phyloP scores from a whole-genome alignment of 2,888 invertebrate genomes.

The Polyploca ridens region DNA sequence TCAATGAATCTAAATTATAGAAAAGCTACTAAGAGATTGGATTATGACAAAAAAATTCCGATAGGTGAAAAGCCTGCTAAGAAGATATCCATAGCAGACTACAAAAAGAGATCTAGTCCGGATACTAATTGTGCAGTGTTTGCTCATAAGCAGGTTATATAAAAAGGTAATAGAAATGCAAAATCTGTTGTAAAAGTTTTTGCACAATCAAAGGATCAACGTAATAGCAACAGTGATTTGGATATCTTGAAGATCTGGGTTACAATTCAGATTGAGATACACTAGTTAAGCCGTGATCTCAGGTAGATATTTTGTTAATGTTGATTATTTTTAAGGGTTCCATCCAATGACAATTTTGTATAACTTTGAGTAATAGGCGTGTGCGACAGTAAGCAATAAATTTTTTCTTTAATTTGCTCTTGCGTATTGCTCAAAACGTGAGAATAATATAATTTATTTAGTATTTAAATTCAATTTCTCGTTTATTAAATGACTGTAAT shows the following conservation, averaged over 20 bases:
- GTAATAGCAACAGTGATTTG: slow-evolving; percentile 22
- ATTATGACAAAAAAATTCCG: slow-evolving; percentile 16
- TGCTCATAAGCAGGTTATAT: neutral
- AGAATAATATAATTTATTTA: neutral
- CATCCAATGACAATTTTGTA: too few relatives aligned
- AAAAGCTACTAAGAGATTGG: neutral
- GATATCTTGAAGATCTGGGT: slow-evolving; percentile 41
- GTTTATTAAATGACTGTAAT: neutral
- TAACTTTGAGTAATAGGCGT: too few relatives aligned
- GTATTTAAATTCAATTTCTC: neutral
- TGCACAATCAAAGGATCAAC: neutral
- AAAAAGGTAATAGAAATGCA: slow-evolving; percentile 6
- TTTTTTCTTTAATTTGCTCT: too few relatives aligned
- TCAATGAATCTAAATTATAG: neutral
- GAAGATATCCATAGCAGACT: slow-evolving; percentile 58
- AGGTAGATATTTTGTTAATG: neutral
- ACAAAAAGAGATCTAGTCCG: slow-evolving; percentile 43
- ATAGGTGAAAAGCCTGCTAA: slow-evolving; percentile 28
- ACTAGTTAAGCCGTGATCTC: slow-evolving; percentile 32
- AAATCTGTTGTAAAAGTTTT: neutral
- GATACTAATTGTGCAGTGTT: slow-evolving; percentile 11
- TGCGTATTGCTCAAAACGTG: too few relatives aligned
- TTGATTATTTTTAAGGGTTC: neutral
- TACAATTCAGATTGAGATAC: slow-evolving; percentile 48
- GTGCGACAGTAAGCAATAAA: too few relatives aligned